Evolutionary conservation across 2,113 vertebrate genomes (phyloP).

Genomic region (Sapajus apella): DNA sequence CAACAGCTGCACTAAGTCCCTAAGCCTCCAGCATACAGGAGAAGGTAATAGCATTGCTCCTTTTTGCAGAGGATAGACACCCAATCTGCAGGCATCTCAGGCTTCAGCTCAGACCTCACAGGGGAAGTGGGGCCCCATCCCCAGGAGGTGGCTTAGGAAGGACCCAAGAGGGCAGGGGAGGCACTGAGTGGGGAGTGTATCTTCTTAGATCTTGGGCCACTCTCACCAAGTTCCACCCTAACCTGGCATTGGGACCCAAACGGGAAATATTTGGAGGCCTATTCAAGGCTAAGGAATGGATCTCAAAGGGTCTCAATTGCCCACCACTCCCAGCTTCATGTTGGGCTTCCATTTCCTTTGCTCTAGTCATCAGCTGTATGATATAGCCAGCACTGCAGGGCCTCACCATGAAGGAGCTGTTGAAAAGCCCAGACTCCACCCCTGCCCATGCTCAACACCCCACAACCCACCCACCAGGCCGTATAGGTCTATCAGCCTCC

Average conservation of each 20-base stretch:
- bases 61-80: background rate
- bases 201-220: background rate
- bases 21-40: constrained; percentile 50
- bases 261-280: background rate
- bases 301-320: background rate
- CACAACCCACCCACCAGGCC: background rate
- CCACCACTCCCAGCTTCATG: background rate
- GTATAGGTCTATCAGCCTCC: background rate
- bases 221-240: background rate
- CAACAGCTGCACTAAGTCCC: constrained; percentile 54
- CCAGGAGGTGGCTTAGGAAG: background rate
- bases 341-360: background rate
- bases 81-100: background rate
- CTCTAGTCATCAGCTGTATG: background rate
- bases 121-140: background rate
- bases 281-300: background rate
- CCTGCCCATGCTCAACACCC: background rate
- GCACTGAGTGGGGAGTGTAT: background rate
- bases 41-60: background rate
- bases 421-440: background rate
- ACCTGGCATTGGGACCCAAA: background rate
- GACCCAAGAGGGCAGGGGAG: background rate
- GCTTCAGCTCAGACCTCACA: background rate
- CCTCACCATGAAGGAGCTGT: background rate
- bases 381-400: too few relatives aligned